Evolutionary conservation across 2,113 vertebrate genomes (phyloP).

Genomic region (Xenopus laevis): DNA sequence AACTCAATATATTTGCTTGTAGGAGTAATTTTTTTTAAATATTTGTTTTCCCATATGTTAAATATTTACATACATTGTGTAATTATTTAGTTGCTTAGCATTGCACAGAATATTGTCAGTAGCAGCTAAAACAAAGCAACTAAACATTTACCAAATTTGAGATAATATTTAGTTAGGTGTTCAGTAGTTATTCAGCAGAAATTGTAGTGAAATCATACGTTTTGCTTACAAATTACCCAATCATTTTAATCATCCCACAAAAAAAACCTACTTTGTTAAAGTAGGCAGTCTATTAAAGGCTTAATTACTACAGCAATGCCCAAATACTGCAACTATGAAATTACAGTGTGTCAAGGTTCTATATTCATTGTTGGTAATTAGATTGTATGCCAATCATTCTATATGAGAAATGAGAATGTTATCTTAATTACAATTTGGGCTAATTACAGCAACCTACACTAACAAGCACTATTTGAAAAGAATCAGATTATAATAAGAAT

Average conservation of each 20-base stretch:
- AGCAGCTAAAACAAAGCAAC: too few relatives aligned
- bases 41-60: too few relatives aligned
- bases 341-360: conserved; percentile 30
- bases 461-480: conserved; percentile 3
- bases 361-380: conserved; percentile 29
- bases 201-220: background rate
- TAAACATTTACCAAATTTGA: too few relatives aligned
- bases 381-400: conserved; percentile 14
- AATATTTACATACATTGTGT: too few relatives aligned
- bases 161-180: too few relatives aligned
- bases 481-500: conserved; percentile 17
- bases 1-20: too few relatives aligned
- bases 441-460: conserved; percentile 21
- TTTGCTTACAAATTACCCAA: background rate
- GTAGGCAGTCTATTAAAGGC: background rate
- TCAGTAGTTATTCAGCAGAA: background rate
- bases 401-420: conserved; percentile 8
- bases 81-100: too few relatives aligned
- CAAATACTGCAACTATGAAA: conserved; percentile 16
- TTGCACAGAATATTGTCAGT: too few relatives aligned
- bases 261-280: conserved; percentile 3
- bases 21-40: too few relatives aligned
- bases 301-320: conserved; percentile 7
- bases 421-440: conserved; percentile 29
- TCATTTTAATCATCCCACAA: background rate